A percentile compares a stretch with the other conserved stretches of the same genome.
Conservation (phyloP, 2,888 invertebrate species). For the Drosophila meridiana region DNA sequence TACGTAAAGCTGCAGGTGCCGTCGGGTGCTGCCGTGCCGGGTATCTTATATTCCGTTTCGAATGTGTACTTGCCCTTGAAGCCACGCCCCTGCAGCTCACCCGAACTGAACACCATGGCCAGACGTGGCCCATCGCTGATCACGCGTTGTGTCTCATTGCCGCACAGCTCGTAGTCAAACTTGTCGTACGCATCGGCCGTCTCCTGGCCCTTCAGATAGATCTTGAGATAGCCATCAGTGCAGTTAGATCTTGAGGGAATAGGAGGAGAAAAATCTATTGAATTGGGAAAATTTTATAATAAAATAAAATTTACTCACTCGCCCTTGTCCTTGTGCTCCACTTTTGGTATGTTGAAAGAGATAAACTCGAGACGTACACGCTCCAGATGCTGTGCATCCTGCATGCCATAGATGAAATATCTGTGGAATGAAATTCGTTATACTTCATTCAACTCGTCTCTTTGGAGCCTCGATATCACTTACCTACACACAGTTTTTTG, state of each 20-base stretch:
- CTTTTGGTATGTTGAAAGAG: conserved; percentile 95
- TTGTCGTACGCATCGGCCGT: conserved; percentile 96
- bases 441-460: background rate
- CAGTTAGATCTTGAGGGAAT: conserved; percentile 87
- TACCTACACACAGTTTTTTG: conserved; percentile 97
- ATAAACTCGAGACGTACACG: conserved; percentile 95
- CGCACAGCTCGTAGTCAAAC: conserved; percentile 96
- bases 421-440: conserved; percentile 75
- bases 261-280: background rate
- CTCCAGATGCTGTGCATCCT: conserved; percentile 98
- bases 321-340: conserved; percentile 88
- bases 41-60: conserved; percentile 94
- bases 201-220: conserved; percentile 96
- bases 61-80: conserved; percentile 89
- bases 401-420: conserved; percentile 99
- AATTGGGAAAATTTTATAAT: too few relatives aligned
- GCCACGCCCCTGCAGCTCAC: conserved; percentile 94
- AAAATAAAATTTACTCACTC: conserved; percentile 88
- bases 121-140: conserved; percentile 96
- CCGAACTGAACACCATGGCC: conserved; percentile 97
- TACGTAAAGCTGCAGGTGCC: conserved; percentile 97
- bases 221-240: conserved; percentile 95
- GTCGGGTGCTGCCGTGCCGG: conserved; percentile 96
- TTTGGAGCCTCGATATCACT: conserved; percentile 72
- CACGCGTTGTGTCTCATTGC: conserved; percentile 92